These are phyloP conservation scores for Pelusios castaneus DNA, from an alignment of 2,113 vertebrate species.

Conservation along the genomic window DNA sequence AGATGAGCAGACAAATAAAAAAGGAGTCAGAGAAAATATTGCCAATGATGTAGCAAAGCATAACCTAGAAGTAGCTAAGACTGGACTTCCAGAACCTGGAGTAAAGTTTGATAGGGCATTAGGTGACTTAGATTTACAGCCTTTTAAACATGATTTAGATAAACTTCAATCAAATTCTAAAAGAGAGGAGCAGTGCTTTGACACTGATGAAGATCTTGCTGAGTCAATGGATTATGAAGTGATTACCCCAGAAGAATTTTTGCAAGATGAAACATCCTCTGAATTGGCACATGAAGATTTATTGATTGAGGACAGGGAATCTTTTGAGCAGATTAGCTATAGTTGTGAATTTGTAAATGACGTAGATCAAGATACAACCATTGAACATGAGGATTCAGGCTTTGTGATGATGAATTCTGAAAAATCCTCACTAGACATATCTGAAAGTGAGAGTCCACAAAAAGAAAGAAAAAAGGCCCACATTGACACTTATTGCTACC, in stretches of 20 bases:
- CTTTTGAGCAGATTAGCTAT: constrained; percentile 63
- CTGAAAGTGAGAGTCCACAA: constrained; percentile 74
- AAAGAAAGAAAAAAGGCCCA: constrained; percentile 80
- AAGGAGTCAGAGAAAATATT: neutral
- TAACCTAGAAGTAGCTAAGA: neutral
- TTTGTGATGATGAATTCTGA: constrained; percentile 84
- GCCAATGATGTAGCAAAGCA: neutral
- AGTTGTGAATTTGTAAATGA: constrained; percentile 70
- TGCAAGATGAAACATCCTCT: constrained; percentile 74
- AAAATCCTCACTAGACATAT: constrained; percentile 51
- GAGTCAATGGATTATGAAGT: constrained; percentile 85
- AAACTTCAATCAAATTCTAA: constrained; percentile 63
- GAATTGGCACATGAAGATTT: constrained; percentile 63
- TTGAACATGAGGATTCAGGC: constrained; percentile 77
- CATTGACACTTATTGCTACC: constrained; percentile 88
- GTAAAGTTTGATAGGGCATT: neutral
- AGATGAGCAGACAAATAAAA: neutral
- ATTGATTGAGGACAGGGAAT: constrained; percentile 72
- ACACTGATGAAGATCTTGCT: constrained; percentile 71
- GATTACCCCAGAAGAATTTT: constrained; percentile 79
- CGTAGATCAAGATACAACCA: constrained; percentile 50
- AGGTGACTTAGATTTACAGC: neutral
- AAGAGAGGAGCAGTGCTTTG: constrained; percentile 4
- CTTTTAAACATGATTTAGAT: constrained; percentile 68
- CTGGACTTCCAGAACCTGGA: neutral